phyloP scores from a whole-genome alignment of 1,140 invertebrate species.

The Drosophila setifemur region DNA sequence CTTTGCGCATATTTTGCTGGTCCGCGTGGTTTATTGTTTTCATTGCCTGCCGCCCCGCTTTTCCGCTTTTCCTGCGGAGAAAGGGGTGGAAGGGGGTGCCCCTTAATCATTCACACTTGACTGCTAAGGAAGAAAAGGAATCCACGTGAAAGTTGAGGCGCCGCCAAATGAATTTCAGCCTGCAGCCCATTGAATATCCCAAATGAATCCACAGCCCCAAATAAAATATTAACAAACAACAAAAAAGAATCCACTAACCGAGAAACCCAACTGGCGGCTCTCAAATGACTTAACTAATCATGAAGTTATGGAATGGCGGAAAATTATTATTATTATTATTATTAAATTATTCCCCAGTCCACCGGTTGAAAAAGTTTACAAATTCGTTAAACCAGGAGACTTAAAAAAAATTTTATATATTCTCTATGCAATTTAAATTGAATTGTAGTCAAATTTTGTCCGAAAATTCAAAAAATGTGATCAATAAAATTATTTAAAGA shows the following conservation, averaged over 20 bases:
- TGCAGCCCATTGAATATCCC: slow-evolving; percentile 31
- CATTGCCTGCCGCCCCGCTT: slow-evolving; percentile 12
- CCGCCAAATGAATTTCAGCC: slow-evolving; percentile 58
- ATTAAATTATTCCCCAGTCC: too few species aligned
- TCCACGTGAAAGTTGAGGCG: slow-evolving; percentile 54
- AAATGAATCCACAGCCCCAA: background rate
- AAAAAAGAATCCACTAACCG: background rate
- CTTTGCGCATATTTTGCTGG: slow-evolving; percentile 18
- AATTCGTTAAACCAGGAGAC: too few species aligned
- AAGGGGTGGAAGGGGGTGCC: too few species aligned
- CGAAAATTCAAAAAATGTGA: too few species aligned
- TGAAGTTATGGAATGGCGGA: background rate
- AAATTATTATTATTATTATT: too few species aligned
- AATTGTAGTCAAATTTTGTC: too few species aligned
- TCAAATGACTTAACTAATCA: slow-evolving; percentile 21
- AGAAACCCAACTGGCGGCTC: background rate
- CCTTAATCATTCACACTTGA: slow-evolving; percentile 70
- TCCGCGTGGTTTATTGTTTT: slow-evolving; percentile 12
- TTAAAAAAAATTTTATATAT: too few species aligned
- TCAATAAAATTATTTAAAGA: too few species aligned
- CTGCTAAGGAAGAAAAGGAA: slow-evolving; percentile 15
- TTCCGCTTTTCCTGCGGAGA: background rate
- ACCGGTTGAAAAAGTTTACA: too few species aligned
- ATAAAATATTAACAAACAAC: background rate
- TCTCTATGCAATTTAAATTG: too few species aligned